These are phyloP conservation scores for Brachionus paranguensis DNA, from an alignment of 1,140 invertebrate genomes.

Conservation along the genomic window DNA sequence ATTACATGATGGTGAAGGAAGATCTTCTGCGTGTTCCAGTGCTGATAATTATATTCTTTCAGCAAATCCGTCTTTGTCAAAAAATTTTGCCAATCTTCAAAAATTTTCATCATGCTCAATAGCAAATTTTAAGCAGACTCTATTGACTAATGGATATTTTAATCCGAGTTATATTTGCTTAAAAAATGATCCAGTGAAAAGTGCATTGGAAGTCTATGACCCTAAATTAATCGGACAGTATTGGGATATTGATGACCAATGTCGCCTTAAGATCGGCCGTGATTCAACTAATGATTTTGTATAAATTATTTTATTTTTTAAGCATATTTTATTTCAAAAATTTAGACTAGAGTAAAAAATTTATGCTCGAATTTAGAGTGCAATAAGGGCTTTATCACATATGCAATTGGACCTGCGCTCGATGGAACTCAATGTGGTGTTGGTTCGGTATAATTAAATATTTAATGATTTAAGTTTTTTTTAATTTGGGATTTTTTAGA, in stretches of 20 bases:
- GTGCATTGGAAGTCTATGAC: not conserved
- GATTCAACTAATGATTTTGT: not conserved
- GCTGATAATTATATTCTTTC: not conserved
- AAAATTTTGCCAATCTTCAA: not conserved
- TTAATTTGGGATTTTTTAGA: not conserved
- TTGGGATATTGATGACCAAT: conserved; percentile 2
- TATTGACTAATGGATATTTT: not conserved
- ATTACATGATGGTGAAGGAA: not conserved
- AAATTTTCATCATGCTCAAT: not conserved
- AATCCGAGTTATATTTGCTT: not conserved
- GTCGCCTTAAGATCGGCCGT: not conserved
- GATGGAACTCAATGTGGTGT: conserved; percentile 4
- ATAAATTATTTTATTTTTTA: not conserved
- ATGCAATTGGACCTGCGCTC: not conserved
- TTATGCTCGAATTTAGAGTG: not conserved
- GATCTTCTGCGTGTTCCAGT: not conserved
- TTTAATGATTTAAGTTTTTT: not conserved
- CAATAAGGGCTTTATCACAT: not conserved
- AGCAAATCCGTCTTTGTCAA: not conserved
- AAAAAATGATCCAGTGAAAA: not conserved
- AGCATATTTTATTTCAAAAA: not conserved
- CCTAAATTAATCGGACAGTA: not conserved
- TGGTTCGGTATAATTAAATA: not conserved
- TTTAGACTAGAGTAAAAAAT: not conserved
- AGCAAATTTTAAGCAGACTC: not conserved